Evolutionary conservation across 2,888 invertebrate species (phyloP), one percentile per base, ranked within the genome.

Genomic region (Drosophila trichaetosa): DNA sequence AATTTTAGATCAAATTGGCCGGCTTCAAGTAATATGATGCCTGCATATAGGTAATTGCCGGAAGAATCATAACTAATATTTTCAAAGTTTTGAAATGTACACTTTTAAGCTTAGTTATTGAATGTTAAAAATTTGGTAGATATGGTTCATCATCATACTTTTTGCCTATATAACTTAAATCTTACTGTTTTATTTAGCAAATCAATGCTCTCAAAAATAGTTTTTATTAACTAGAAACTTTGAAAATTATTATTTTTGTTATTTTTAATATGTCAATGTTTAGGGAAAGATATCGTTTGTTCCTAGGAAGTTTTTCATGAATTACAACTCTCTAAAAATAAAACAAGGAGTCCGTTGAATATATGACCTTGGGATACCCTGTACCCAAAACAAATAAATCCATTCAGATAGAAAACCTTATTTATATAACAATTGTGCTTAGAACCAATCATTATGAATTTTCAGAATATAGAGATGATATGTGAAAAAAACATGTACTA

Each of bases 101-200:
- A 24, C 10, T n/a, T 29, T 29, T 13, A 38, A 18, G n/a, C 27
- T 29, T 40, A 29, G 16, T 27, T 13, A 21, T 16, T 21, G n/a
- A n/a, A 29, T 57, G 18, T 54, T 36, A 27, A 27, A 36, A 56
- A n/a, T 16, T 53, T 21, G 4, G 13, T 33, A 53, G 31, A 40
- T 40, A 56, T 40, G n/a, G 29, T 29, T 56, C 8, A 56, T 40
- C 38, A 8, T 40, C n/a, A 56, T 40, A 29, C 13, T 57, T 40
- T 21, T 42, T 54, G 8, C 24, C 21, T 42, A 21, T n/a, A n/a
- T 29, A 8, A 16, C 42, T 42, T 57, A 2, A 42, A 42, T 21
- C 16, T 42, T 10, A 21, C 10, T 21, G 31, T 38, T 31, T n/a
- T 29, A 5, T 40, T 13, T 16, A 13, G 2, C 21, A 42, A 21